A percentile compares a stretch with the other conserved stretches of the same genome.
phyloP scores from a whole-genome alignment of 2,113 vertebrate genomes.

The Protobothrops flavoviridis region DNA sequence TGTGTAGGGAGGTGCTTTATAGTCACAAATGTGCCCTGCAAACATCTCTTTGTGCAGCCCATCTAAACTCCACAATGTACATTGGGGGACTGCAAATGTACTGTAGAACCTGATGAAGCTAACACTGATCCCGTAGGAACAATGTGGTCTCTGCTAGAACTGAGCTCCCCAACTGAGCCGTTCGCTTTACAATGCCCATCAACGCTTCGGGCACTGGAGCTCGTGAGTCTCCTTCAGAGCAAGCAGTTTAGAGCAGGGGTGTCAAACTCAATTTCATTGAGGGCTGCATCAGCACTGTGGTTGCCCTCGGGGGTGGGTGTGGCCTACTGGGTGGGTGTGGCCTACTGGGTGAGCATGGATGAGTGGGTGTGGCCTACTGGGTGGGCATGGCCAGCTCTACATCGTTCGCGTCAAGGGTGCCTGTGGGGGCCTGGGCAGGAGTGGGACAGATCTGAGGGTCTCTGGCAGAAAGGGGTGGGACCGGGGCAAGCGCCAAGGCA shows the following conservation, averaged over 20 bases:
- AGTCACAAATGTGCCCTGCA: background rate
- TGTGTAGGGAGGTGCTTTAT: background rate
- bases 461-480: too few relatives aligned
- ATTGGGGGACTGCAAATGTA: background rate
- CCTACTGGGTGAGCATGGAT: too few relatives aligned
- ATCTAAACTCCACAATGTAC: background rate
- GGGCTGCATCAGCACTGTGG: too few relatives aligned
- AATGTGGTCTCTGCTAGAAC: background rate
- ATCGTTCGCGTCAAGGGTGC: too few relatives aligned
- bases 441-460: too few relatives aligned
- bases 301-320: too few relatives aligned
- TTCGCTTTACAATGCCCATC: background rate
- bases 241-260: background rate
- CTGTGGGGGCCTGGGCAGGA: too few relatives aligned
- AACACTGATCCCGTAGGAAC: background rate
- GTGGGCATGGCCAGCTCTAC: too few relatives aligned
- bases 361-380: too few relatives aligned
- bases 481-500: too few relatives aligned
- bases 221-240: background rate
- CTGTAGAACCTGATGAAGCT: background rate
- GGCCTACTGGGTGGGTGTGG: too few relatives aligned
- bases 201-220: background rate
- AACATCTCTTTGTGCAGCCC: background rate
- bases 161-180: constrained; percentile 3
- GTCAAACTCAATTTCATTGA: too few relatives aligned